Base-by-base conservation (phyloP, 2,113 vertebrate genomes). In the Phocoena sinus region DNA sequence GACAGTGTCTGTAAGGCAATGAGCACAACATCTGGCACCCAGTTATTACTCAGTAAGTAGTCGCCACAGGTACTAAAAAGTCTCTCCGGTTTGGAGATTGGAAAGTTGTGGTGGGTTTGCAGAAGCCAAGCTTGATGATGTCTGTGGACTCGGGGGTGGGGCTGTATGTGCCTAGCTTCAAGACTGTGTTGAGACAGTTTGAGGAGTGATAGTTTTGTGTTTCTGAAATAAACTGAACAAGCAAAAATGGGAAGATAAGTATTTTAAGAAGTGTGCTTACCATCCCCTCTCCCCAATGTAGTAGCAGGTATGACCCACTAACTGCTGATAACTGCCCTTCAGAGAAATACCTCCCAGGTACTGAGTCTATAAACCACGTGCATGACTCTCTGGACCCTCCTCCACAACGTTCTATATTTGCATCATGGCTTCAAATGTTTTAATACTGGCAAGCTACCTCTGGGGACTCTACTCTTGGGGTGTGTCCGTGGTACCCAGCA, bases 191-290 rank as follows among this genome's bases (percentile, higher is more conserved):
- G 25, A 67, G 62, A 71, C 21, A 15, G 23, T 56, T 60, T 25
- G 9, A 36, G 36, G 68, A 77, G 73, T 13, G 36, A 53, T 36
- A 1, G 14, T 83, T 91, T 41, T 41, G 18, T 56, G 31, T 73
- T 70, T 85, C 14, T 56, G 53, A 80, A 70, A 26, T 33, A 79
- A 93, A 60, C n/a, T 23, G 33, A 65, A 58, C 70, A 58, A 62
- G 65, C 67, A 18, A 28, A 36, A 82, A 73, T 33, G 6, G n/a
- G 83, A 65, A 83, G 38, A 6, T 23, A 38, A 71, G 14, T 67
- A 15, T 85, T 96, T 97, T 77, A 89, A 68, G 73, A 92, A 81
- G 5, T 17, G 21, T 4, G 1, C 47, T 95, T 86, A 50, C 11
- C 11, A 3, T 62, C 23, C 9, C 33, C 53, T 80, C 13, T 8